A percentile compares a stretch with the other conserved stretches of the same genome.
phyloP scores from a whole-genome alignment of 2,113 vertebrate species.

The Toxostoma redivivum region DNA sequence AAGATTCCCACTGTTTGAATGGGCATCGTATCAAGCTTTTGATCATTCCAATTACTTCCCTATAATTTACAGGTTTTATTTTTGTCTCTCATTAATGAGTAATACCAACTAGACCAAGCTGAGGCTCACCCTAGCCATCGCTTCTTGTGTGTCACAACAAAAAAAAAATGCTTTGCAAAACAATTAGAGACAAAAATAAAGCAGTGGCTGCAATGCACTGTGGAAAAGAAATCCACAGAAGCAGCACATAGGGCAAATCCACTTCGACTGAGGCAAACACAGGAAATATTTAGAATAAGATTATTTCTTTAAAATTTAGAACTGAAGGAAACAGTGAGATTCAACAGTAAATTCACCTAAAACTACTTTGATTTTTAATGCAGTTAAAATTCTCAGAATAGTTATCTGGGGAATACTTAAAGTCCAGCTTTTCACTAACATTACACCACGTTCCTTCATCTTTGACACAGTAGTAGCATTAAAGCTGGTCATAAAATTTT shows the following conservation, averaged over 20 bases:
- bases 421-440: not conserved
- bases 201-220: not conserved
- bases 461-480: not conserved
- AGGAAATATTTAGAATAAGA: not conserved
- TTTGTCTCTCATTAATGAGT: not conserved
- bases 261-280: not conserved
- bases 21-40: not conserved
- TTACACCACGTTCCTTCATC: not conserved
- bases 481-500: not conserved
- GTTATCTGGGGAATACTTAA: not conserved
- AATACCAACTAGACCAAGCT: not conserved
- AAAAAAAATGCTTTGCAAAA: not conserved
- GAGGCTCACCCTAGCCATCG: fast-evolving
- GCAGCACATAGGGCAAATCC: not conserved
- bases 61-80: not conserved
- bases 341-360: not conserved
- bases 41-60: not conserved
- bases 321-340: not conserved
- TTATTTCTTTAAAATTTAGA: not conserved
- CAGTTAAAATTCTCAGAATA: not conserved
- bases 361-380: not conserved
- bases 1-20: not conserved
- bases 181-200: not conserved
- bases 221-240: not conserved
- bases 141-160: not conserved